A percentile compares a stretch with the other conserved stretches of the same genome.
These are phyloP conservation scores for Thysanoteuthis rhombus DNA, from an alignment of 2,888 invertebrate genomes.

Conservation along the genomic window DNA sequence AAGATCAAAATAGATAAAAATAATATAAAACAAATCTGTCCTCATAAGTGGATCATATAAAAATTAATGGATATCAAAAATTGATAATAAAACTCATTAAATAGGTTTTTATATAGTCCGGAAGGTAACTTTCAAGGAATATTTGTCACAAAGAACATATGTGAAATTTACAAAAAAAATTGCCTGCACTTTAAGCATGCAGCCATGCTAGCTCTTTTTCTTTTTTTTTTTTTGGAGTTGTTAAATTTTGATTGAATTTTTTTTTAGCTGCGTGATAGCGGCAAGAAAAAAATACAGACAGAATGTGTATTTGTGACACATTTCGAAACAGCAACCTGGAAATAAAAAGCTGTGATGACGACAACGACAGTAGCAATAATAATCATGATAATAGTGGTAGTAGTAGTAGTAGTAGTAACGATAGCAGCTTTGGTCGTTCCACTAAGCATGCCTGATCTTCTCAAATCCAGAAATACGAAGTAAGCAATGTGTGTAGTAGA, in stretches of 20 bases:
- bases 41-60: not conserved
- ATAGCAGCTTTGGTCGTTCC: not conserved
- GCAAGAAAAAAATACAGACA: not conserved
- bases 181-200: not conserved
- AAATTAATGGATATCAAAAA: not conserved
- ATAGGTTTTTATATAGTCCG: not conserved
- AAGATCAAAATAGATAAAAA: not conserved
- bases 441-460: not conserved
- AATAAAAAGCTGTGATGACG: not conserved
- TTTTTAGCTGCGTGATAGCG: not conserved
- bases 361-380: not conserved
- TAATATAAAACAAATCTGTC: not conserved
- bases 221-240: not conserved
- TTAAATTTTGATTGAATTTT: not conserved
- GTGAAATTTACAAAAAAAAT: not conserved
- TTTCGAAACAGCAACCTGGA: not conserved
- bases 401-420: not conserved
- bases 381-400: not conserved
- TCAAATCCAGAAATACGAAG: not conserved
- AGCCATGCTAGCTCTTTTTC: not conserved
- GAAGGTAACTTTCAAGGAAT: not conserved
- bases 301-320: not conserved
- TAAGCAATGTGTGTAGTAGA: slow-evolving; percentile 13
- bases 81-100: not conserved
- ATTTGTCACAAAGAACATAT: not conserved